Conservation (phyloP, 2,113 vertebrate genomes). For the Atherinomorus stipes region DNA sequence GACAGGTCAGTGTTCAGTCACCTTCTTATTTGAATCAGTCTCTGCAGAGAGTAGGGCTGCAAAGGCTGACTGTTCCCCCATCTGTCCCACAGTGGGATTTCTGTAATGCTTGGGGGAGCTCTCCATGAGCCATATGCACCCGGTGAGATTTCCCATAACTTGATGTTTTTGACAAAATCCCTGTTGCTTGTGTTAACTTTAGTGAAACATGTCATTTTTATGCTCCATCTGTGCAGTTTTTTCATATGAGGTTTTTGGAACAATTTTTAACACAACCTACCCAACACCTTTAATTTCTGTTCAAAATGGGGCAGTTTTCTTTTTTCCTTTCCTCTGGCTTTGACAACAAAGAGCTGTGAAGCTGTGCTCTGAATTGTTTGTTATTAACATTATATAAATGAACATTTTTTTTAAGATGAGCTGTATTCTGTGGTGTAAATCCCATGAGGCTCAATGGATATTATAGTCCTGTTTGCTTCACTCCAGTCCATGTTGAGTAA, state of each 20-base stretch:
- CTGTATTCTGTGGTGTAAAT: background rate
- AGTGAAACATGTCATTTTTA: constrained; percentile 23
- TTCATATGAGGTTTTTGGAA: background rate
- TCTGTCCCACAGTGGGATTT: constrained; percentile 38
- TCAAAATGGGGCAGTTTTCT: background rate
- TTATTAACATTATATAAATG: background rate
- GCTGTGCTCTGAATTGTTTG: background rate
- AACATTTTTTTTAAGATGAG: background rate
- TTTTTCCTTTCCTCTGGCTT: no score
- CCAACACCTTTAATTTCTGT: no score
- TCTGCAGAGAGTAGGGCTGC: constrained; percentile 5
- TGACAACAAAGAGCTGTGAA: background rate
- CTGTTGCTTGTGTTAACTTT: background rate
- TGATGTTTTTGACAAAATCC: constrained; percentile 20
- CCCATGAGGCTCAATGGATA: background rate
- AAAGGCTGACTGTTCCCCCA: constrained; percentile 37
- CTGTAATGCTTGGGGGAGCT: background rate
- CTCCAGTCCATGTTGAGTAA: background rate
- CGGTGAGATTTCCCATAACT: constrained; percentile 18
- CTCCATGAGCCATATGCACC: constrained; percentile 30
- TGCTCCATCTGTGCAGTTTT: constrained; percentile 32
- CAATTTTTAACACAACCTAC: background rate
- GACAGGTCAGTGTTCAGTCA: constrained; percentile 15
- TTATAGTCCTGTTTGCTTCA: constrained; percentile 1
- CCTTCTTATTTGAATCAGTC: constrained; percentile 7